Evolutionary conservation across 1,140 invertebrate species (phyloP), one percentile per base, ranked within the genome.

Genomic region (Laupala kohalensis): DNA sequence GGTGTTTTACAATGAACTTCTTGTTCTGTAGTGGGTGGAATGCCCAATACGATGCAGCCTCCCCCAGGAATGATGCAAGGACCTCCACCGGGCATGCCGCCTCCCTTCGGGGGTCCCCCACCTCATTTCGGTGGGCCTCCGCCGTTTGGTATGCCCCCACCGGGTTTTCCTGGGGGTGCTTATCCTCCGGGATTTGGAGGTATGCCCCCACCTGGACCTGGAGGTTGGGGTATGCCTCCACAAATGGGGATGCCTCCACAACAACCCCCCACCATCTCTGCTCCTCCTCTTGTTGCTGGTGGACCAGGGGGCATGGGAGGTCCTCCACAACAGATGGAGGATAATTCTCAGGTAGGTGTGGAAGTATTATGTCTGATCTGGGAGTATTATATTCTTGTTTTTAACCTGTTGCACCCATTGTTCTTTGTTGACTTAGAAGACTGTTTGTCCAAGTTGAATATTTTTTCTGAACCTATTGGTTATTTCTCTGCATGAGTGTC

Each of bases 61-160:
- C 83, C 84, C n/a, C 83, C 84, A 28, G 82, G 81, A 73, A 83
- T 84, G 80, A 80, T 84, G 75, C 75, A 76, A 65, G 78, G 79
- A 24, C 83, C 83, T 67, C 85, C 86, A 74, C 83, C 83, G 64
- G 85, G 84, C 29, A 83, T 89, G 82, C 86, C 86, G 72, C 80
- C 80, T 78, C 81, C 85, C 28, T 86, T 84, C 77, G 83, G 83
- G 28, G 84, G 82, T 3, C 86, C 87, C 37, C 81, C 80, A 76
- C 83, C 81, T 73, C 83, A 80, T 73, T 86, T 88, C 77, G 78
- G 78, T 77, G 86, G 86, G 30, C 83, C 82, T 73, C 86, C 88
- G 3, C 89, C 88, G 2, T 88, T 87, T 76, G 87, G 87, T 27
- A 85, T 89, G 83, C 89, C 87, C 27, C 87, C 87, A 6, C 88